A percentile compares a stretch with the other conserved stretches of the same genome.
Evolutionary conservation across 2,113 vertebrate genomes (phyloP).

Genomic region (Gallinago jamesoni): DNA sequence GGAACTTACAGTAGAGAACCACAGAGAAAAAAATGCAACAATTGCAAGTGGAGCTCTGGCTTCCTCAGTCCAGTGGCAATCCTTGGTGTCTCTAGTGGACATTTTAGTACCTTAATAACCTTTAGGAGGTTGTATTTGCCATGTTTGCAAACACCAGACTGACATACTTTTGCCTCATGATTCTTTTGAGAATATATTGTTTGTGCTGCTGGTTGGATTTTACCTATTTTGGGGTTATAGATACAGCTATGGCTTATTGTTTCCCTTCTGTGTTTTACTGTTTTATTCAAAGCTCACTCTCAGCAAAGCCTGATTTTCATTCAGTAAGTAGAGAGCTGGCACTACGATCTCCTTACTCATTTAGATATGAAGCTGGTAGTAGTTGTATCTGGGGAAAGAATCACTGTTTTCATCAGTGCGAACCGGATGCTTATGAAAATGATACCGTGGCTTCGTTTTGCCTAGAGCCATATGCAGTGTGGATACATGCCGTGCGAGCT

Average conservation of each 20-base stretch:
- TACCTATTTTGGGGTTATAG: neutral
- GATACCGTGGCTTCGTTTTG: neutral
- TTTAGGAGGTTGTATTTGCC: neutral
- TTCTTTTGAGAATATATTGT: neutral
- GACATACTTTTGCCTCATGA: neutral
- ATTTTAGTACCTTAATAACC: neutral
- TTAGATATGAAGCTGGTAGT: neutral
- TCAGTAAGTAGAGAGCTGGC: neutral
- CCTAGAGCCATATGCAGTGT: neutral
- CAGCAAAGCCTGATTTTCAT: neutral
- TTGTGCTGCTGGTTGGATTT: neutral
- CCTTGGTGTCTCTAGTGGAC: neutral
- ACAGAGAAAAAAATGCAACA: neutral
- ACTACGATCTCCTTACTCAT: neutral
- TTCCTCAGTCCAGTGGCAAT: neutral
- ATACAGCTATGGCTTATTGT: neutral
- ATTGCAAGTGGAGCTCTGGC: neutral
- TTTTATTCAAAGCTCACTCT: neutral
- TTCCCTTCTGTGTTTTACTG: neutral
- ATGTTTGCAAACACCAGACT: neutral
- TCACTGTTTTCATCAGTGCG: neutral
- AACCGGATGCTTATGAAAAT: conserved; percentile 2
- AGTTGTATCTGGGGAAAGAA: neutral
- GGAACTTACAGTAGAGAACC: neutral
- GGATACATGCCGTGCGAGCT: neutral